Evolutionary conservation across 2,113 vertebrate species (phyloP).

Genomic region (Psephotus haematonotus): DNA sequence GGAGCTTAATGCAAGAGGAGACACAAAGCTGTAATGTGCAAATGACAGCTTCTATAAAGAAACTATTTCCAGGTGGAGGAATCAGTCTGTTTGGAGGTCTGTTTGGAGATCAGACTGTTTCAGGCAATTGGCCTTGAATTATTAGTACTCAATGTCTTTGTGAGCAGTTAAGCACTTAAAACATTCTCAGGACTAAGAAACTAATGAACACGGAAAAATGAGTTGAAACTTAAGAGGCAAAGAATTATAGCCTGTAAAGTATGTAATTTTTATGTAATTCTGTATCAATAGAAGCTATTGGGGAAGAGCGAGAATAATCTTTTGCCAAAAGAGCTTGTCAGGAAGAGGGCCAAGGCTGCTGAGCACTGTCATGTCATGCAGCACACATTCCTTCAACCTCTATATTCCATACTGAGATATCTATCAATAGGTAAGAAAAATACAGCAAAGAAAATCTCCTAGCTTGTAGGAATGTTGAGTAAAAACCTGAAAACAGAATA

Average conservation of each 20-base stretch:
- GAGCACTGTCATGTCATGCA: neutral
- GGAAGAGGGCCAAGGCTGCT: neutral
- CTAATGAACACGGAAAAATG: neutral
- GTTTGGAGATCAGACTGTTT: neutral
- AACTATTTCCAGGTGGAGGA: neutral
- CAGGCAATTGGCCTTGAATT: neutral
- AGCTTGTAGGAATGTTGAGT: neutral
- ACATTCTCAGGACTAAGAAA: neutral
- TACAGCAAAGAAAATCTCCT: neutral
- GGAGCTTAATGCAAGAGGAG: neutral
- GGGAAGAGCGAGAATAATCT: neutral
- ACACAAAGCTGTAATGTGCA: neutral
- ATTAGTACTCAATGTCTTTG: neutral
- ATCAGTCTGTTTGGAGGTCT: neutral
- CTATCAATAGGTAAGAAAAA: neutral
- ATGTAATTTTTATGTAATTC: neutral
- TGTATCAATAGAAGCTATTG: neutral
- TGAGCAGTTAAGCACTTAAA: neutral
- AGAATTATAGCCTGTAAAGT: neutral
- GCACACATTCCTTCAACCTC: neutral
- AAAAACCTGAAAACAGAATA: neutral
- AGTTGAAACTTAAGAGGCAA: neutral
- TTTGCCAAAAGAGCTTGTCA: neutral
- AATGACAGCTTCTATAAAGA: neutral
- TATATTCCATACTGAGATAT: neutral